phyloP scores from a whole-genome alignment of 2,113 vertebrate species.

The Urocitellus parryii region DNA sequence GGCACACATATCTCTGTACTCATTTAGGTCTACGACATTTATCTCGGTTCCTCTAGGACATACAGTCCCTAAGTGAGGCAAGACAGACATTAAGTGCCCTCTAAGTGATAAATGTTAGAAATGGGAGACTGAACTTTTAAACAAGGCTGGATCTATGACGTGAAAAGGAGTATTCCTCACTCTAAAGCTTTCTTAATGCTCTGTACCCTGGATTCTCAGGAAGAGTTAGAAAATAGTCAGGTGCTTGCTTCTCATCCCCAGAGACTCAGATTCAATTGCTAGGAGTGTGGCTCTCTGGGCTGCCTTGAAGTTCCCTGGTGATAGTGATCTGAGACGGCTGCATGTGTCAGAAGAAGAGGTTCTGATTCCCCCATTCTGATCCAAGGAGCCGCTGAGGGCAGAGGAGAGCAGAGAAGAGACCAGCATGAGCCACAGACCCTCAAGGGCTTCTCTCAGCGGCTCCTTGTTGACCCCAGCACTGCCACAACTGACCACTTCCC shows the following conservation, averaged over 20 bases:
- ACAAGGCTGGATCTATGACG: background rate
- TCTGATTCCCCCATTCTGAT: background rate
- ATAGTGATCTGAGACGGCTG: background rate
- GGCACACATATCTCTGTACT: background rate
- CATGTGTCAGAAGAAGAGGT: too few species aligned
- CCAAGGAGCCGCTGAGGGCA: background rate
- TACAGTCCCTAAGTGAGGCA: background rate
- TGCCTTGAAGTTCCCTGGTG: too few species aligned
- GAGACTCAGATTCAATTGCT: background rate
- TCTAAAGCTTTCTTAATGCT: background rate
- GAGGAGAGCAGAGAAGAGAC: background rate
- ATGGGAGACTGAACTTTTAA: background rate
- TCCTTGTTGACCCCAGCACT: background rate
- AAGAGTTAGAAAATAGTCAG: background rate
- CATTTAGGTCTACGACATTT: background rate
- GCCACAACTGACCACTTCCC: background rate
- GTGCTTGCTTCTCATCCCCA: background rate
- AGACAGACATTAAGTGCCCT: background rate
- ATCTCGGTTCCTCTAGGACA: background rate
- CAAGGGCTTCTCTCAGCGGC: too few species aligned
- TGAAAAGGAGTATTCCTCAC: background rate
- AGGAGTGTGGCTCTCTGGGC: background rate
- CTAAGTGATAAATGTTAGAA: background rate
- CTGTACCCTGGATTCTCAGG: background rate
- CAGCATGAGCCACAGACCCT: background rate